These are phyloP conservation scores for Brevimyrus niger DNA, from an alignment of 2,113 vertebrate species.

Conservation along the genomic window DNA sequence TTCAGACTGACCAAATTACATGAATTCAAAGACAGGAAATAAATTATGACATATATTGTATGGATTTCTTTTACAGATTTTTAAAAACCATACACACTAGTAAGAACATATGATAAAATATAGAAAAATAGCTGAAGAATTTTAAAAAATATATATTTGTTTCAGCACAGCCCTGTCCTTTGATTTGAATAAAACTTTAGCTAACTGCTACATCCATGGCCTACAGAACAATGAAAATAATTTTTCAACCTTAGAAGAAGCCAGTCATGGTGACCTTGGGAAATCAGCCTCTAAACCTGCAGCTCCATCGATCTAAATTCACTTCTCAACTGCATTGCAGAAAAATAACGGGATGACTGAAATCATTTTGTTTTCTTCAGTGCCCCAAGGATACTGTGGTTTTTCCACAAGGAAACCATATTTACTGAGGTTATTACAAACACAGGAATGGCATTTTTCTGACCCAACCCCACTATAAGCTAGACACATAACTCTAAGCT, in stretches of 20 bases:
- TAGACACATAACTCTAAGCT: neutral
- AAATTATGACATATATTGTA: neutral
- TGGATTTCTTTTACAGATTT: neutral
- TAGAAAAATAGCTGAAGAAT: neutral
- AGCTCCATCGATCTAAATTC: neutral
- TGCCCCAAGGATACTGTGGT: neutral
- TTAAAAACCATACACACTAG: neutral
- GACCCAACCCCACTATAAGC: neutral
- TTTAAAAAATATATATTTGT: neutral
- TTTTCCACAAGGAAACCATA: neutral
- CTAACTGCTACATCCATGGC: neutral
- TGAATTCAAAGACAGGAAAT: neutral
- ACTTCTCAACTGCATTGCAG: neutral
- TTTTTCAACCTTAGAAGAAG: neutral
- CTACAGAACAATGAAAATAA: neutral
- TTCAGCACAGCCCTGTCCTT: neutral
- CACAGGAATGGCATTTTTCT: neutral
- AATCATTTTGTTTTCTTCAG: neutral
- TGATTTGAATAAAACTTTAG: neutral
- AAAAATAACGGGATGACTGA: neutral
- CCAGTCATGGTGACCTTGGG: neutral
- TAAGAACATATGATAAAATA: neutral
- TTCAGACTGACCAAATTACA: neutral
- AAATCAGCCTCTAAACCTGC: neutral
- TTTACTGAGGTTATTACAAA: neutral